Evolutionary conservation across 2,113 vertebrate species (phyloP), one percentile per base, ranked within the genome.

Genomic region (Nematolebias whitei): DNA sequence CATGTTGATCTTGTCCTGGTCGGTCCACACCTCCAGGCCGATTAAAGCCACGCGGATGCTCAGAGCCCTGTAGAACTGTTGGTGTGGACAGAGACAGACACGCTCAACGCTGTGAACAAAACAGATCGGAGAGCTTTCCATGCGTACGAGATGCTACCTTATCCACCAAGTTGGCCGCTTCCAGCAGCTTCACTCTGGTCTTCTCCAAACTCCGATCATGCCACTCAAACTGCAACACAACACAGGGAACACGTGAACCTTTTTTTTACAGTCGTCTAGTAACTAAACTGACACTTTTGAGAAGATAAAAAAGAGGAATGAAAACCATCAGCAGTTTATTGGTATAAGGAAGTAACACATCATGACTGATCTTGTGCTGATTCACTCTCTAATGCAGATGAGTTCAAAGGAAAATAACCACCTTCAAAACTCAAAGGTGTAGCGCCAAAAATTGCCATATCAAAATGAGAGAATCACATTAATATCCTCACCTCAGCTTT

Each of bases 141-240:
- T 52, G 53, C 9, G 61, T 3, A 15, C 45, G 26, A 64, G 4
- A 9, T 1, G 0, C 67, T 86, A 99, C 98, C 96, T 99, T 99
- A 90, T 99, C 98, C 49, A 98, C 95, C 15, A 95, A 94, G 89
- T 99, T 99, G 58, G 96, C 96, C 5, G 94, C 93, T 73, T 98
- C 97, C 73, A 95, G 80, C 73, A 99, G 88, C 73, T 95, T 98
- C 76, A 82, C 71, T 70, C 90, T 94, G 24, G 95, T 98, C 73
- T 80, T 93, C 7, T 94, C 91, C 0, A 92, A 76, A 84, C 72
- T 89, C 43, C 69, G 77, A 5, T 63, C 88, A 41, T 96, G 94
- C 49, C 95, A 96, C 89, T 94, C 90, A 92, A 95, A 98, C 98
- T 99, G 86, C 77, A 90, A 74, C 63, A 4, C 3, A 15, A 66